Conservation (phyloP, 2,888 invertebrate genomes). For the Nomada lathburiana region DNA sequence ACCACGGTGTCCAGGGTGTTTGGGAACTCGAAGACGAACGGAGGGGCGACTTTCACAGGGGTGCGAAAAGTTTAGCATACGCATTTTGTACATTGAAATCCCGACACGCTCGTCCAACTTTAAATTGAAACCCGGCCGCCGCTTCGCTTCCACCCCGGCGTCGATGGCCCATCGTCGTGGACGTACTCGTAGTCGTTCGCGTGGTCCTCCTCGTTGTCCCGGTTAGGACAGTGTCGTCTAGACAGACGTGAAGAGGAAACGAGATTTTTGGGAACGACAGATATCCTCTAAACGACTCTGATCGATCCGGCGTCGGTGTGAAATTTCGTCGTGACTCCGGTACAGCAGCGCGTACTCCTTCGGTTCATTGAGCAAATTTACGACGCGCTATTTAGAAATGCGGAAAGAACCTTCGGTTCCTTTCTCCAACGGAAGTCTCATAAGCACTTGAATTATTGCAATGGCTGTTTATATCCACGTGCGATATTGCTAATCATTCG, state of each 20-base stretch:
- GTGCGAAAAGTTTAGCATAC: slow-evolving; percentile 81
- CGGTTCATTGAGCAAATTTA: no score
- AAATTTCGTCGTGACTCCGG: no score
- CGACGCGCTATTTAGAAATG: no score
- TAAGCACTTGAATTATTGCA: no score
- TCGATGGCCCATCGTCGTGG: slow-evolving; percentile 54
- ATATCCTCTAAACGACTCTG: neutral
- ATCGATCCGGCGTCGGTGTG: neutral
- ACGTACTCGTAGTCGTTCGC: slow-evolving; percentile 36
- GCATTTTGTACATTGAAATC: slow-evolving; percentile 82
- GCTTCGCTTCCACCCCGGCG: slow-evolving; percentile 44
- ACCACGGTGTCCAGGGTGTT: slow-evolving; percentile 62
- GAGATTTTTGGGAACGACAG: slow-evolving; percentile 25
- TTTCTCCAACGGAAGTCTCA: no score
- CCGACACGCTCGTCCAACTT: slow-evolving; percentile 80
- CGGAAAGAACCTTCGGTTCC: no score
- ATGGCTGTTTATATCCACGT: no score
- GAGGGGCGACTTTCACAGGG: slow-evolving; percentile 62
- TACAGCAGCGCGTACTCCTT: no score
- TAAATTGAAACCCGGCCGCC: slow-evolving; percentile 80
- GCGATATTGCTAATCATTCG: no score
- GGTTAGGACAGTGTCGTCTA: slow-evolving; percentile 18
- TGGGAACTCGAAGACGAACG: slow-evolving; percentile 66
- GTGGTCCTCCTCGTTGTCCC: slow-evolving; percentile 23
- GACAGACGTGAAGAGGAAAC: slow-evolving; percentile 17